A percentile compares a stretch with the other conserved stretches of the same genome.
These are phyloP conservation scores for Gnathonemus longibarbis DNA, from an alignment of 2,113 vertebrate species.

Conservation along the genomic window DNA sequence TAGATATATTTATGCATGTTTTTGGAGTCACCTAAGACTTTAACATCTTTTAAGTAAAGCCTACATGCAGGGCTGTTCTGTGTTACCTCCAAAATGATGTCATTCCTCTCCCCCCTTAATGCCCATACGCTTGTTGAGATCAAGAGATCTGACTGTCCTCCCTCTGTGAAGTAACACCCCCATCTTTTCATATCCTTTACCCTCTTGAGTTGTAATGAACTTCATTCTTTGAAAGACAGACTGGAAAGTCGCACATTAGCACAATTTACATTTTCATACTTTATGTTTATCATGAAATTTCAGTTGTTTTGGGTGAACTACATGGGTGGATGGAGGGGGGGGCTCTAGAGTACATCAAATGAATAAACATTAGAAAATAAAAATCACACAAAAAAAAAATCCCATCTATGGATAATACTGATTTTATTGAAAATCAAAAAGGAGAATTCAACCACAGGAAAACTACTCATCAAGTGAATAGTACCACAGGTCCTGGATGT, in stretches of 20 bases:
- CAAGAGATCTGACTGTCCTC: background rate
- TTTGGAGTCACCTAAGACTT: background rate
- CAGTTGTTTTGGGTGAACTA: background rate
- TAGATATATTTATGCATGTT: background rate
- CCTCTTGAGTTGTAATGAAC: background rate
- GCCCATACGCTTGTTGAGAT: background rate
- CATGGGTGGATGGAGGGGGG: too few relatives aligned
- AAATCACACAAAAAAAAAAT: background rate
- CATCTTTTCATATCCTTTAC: background rate
- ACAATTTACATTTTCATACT: background rate
- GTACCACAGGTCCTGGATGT: background rate
- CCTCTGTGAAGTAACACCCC: background rate
- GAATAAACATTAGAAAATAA: background rate
- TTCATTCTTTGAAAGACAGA: background rate
- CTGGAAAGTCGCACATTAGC: background rate
- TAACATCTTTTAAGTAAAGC: background rate
- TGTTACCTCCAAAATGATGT: background rate
- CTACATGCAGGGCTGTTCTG: background rate
- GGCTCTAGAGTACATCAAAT: background rate
- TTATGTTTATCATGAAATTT: background rate
- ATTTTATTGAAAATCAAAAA: background rate
- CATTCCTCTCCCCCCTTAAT: background rate
- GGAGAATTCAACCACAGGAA: too few relatives aligned
- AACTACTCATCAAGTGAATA: too few relatives aligned
- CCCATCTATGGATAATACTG: background rate